These are phyloP conservation scores for Achlya flavicornis DNA, from an alignment of 2,888 invertebrate genomes.

Conservation along the genomic window DNA sequence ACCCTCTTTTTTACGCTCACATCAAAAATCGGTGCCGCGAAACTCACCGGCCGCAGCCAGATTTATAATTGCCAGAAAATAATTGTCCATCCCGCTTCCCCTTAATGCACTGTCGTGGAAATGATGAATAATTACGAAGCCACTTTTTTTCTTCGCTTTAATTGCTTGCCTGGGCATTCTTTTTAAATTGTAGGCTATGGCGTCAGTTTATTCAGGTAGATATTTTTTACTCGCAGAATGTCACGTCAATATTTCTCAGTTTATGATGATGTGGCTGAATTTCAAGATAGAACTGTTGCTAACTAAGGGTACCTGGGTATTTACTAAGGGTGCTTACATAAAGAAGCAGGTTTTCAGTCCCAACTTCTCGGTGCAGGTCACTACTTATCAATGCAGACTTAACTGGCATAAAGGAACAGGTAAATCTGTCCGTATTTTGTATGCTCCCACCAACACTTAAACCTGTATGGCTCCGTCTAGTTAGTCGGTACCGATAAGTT, in stretches of 20 bases:
- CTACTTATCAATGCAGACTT: no score
- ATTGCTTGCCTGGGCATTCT: conserved; percentile 39
- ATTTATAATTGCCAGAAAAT: conserved; percentile 49
- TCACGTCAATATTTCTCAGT: background rate
- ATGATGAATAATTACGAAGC: conserved; percentile 49
- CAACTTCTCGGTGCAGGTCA: no score
- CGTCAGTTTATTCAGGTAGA: conserved; percentile 15
- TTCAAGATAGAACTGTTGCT: background rate
- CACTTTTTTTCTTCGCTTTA: conserved; percentile 41
- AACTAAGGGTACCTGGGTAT: background rate
- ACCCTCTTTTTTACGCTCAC: conserved; percentile 20
- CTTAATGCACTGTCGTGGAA: conserved; percentile 51
- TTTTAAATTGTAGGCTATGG: background rate
- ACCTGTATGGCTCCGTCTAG: no score
- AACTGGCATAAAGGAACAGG: no score
- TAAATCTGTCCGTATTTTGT: no score
- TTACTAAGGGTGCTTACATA: no score
- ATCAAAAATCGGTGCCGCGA: conserved; percentile 25
- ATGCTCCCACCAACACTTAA: no score
- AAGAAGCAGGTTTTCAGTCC: no score
- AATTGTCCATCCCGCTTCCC: conserved; percentile 38
- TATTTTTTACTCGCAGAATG: conserved; percentile 29
- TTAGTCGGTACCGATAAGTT: no score
- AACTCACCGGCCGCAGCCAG: conserved; percentile 24
- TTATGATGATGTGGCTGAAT: background rate